Evolutionary conservation across 1,140 invertebrate genomes (phyloP), one percentile per base, ranked within the genome.

Genomic region (Heliconius melpomene): DNA sequence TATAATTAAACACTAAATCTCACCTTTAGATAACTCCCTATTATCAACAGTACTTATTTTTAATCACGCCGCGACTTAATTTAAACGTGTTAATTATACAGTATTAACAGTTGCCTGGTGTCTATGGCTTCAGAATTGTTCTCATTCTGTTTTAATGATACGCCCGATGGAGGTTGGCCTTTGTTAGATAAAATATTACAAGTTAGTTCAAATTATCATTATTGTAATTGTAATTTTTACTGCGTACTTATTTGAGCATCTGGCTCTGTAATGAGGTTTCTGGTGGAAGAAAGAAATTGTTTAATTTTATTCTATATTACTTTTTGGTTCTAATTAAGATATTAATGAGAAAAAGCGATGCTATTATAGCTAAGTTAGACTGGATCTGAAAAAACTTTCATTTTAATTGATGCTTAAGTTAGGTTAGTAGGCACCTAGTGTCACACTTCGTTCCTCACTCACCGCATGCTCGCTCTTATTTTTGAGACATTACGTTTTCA

Each of bases 41-140:
- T 66, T 29, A 66, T 29, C 2, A 66, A 29, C 3, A 29, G 36
- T 60, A 75, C 52, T 60, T 60, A 66, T 76, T 76, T 76, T 76
- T 36, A 76, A 66, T 76, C 74, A 66, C 74, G 46, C 18, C 54
- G 52, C n/a, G 78, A 79, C 73, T 79, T 79, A 75, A 79, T 79
- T 79, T 79, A 75, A 79, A 75, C 78, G 46, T 74, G 74, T 79
- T 79, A 79, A 79, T 79, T 79, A 79, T 75, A 74, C 74, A 75
- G 78, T 79, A 79, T 75, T 79, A 79, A 75, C 78, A 66, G 73
- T 72, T 46, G 71, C 74, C 78, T 54, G 78, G 75, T 75, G 75
- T 71, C 78, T 79, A 75, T 66, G 78, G 78, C 74, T 79, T 72
- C 74, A 60, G 74, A 40, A 75, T 75, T 75, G 75, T 66, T 73